A percentile compares a stretch with the other conserved stretches of the same genome.
Evolutionary conservation across 2,113 vertebrate genomes (phyloP).

Genomic region (Sinosuthora webbiana): DNA sequence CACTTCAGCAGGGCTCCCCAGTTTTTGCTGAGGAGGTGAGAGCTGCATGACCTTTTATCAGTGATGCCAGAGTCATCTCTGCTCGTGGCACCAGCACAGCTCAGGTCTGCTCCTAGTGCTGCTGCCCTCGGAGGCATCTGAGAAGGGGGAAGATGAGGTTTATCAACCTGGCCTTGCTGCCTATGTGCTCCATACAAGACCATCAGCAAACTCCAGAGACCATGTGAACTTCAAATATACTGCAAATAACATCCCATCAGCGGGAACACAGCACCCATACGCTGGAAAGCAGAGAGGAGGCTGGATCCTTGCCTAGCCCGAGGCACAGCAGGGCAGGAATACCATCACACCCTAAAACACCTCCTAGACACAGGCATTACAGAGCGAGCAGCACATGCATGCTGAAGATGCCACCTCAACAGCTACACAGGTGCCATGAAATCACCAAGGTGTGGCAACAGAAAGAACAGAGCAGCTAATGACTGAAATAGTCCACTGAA

Average conservation of each 20-base stretch:
- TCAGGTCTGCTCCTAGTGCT: neutral
- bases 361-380: neutral
- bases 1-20: neutral
- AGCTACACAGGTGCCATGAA: neutral
- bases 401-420: neutral
- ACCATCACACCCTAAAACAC: neutral
- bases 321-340: neutral
- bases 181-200: neutral
- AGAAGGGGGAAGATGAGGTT: neutral
- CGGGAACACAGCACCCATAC: rapidly evolving
- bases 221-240: neutral
- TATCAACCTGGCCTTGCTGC: neutral
- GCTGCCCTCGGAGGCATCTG: neutral
- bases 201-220: neutral
- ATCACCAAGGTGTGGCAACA: rapidly evolving
- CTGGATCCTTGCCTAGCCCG: neutral
- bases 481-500: neutral
- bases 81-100: rapidly evolving
- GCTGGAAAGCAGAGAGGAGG: neutral
- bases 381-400: rapidly evolving
- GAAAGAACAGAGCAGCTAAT: neutral
- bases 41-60: neutral
- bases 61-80: rapidly evolving
- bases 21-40: neutral
- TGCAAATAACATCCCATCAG: neutral